phyloP scores from a whole-genome alignment of 2,888 invertebrate genomes.

The Drosophila ezoana region DNA sequence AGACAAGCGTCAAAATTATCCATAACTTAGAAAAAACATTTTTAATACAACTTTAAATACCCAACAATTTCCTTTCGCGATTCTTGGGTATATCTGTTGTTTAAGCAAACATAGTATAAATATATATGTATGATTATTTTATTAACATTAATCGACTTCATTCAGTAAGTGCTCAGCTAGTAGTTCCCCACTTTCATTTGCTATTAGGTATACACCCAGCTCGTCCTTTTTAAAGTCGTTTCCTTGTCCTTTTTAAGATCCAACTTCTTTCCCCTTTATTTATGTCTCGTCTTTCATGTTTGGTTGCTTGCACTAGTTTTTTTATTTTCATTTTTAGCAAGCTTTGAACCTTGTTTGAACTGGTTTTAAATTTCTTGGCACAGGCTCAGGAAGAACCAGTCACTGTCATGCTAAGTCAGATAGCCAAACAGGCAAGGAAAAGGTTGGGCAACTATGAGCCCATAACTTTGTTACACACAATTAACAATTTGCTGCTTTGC shows the following conservation, averaged over 20 bases:
- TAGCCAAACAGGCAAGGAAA: slow-evolving; percentile 20
- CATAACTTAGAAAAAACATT: too few relatives aligned
- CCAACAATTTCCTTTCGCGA: too few relatives aligned
- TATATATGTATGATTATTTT: neutral
- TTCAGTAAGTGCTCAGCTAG: neutral
- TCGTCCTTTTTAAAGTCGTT: slow-evolving; percentile 22
- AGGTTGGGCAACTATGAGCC: slow-evolving; percentile 54
- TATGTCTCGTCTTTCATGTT: slow-evolving; percentile 65
- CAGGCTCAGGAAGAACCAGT: slow-evolving; percentile 30
- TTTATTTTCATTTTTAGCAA: slow-evolving; percentile 68
- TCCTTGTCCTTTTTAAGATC: slow-evolving; percentile 31
- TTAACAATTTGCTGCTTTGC: slow-evolving; percentile 78
- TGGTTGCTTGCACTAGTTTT: slow-evolving; percentile 39
- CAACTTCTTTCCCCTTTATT: slow-evolving; percentile 53
- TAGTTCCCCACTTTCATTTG: slow-evolving; percentile 60
- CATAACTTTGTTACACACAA: slow-evolving; percentile 83
- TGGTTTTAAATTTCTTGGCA: slow-evolving; percentile 77
- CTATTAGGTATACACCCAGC: slow-evolving; percentile 62
- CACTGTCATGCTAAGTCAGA: slow-evolving; percentile 13
- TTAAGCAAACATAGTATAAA: too few relatives aligned
- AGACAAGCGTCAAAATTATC: too few relatives aligned
- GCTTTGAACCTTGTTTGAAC: slow-evolving; percentile 76
- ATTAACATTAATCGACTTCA: neutral
- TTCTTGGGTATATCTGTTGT: too few relatives aligned
- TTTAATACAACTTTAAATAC: too few relatives aligned